These are phyloP conservation scores for Bungarus multicinctus DNA, from an alignment of 2,113 vertebrate species.

Conservation along the genomic window DNA sequence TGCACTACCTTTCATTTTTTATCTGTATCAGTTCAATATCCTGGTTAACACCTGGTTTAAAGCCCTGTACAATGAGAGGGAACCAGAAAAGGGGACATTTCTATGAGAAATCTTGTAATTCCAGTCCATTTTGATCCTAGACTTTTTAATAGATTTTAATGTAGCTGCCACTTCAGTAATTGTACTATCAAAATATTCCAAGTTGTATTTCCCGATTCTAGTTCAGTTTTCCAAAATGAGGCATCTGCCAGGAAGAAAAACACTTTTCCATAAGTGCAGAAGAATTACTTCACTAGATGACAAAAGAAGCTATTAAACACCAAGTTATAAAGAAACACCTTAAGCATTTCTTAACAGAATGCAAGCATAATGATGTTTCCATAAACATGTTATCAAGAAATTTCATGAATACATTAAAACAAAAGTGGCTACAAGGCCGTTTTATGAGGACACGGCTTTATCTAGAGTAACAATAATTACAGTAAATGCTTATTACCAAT, in stretches of 20 bases:
- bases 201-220: background rate
- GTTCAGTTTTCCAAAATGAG: background rate
- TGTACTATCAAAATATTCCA: background rate
- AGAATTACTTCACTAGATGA: background rate
- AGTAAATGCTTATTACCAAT: conserved; percentile 34
- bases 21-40: background rate
- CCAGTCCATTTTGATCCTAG: background rate
- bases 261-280: background rate
- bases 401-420: conserved; percentile 30
- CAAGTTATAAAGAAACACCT: background rate
- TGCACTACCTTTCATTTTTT: background rate
- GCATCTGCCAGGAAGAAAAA: background rate
- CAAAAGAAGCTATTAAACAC: conserved; percentile 8
- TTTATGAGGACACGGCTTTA: conserved; percentile 30
- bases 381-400: conserved; percentile 15
- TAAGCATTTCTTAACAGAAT: conserved; percentile 22
- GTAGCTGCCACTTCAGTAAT: background rate
- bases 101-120: background rate
- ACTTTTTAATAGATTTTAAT: background rate
- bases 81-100: background rate
- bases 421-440: conserved; percentile 22
- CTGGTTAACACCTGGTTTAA: background rate
- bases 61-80: background rate
- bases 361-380: background rate
- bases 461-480: conserved; percentile 35